These are phyloP conservation scores for Elaphurus davidianus DNA, from an alignment of 2,113 vertebrate species.

Conservation along the genomic window DNA sequence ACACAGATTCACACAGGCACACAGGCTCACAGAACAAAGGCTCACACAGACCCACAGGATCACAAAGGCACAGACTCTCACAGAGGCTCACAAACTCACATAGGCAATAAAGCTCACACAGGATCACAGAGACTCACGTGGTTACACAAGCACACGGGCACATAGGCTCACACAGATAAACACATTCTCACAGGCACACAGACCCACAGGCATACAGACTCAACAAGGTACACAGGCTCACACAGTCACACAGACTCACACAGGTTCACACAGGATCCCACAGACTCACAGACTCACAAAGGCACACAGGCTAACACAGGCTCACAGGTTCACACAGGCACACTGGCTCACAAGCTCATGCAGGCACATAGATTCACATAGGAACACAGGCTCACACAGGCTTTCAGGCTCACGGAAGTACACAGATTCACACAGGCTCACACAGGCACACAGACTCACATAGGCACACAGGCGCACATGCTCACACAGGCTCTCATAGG, in stretches of 20 bases:
- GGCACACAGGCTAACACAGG: background rate
- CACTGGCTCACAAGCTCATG: background rate
- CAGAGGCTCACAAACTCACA: no score
- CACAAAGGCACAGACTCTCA: no score
- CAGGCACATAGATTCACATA: background rate
- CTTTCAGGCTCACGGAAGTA: no score
- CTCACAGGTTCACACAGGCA: background rate
- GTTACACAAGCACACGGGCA: no score
- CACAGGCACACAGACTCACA: background rate
- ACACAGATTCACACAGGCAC: no score
- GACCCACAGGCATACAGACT: no score
- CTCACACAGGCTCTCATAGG: background rate
- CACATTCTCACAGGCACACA: no score
- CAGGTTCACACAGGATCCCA: background rate
- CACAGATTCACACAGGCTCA: background rate
- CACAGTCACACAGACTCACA: background rate
- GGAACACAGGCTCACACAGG: no score
- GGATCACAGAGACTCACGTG: no score
- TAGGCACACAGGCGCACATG: background rate
- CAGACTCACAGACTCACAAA: background rate
- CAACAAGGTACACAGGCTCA: background rate
- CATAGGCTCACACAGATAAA: background rate
- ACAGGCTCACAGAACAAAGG: no score
- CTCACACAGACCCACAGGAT: no score
- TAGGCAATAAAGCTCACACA: no score